A percentile compares a stretch with the other conserved stretches of the same genome.
Evolutionary conservation across 2,113 vertebrate genomes (phyloP).

Genomic region (Xenopus tropicalis): UCB_Xtro_10.0 CM004444.2:178502001-178502500

Average conservation of each 20-base stretch:
- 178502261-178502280: background rate
- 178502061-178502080: conserved; percentile 25
- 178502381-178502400: background rate
- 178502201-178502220: conserved; percentile 14
- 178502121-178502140: conserved; percentile 11
- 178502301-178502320: background rate
- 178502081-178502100: conserved; percentile 26
- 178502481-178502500: conserved; percentile 51
- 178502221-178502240: conserved; percentile 8
- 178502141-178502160: conserved; percentile 26
- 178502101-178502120: conserved; percentile 29
- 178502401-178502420: background rate
- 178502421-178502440: conserved; percentile 7
- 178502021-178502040: conserved; percentile 26
- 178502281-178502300: background rate
- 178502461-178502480: conserved; percentile 51
- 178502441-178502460: conserved; percentile 46
- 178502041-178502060: conserved; percentile 27
- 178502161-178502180: conserved; percentile 6
- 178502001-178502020: conserved; percentile 32
- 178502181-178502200: conserved; percentile 18
- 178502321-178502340: conserved; percentile 15
- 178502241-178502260: conserved; percentile 3
- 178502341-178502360: conserved; percentile 27
- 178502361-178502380: background rate